phyloP scores from a whole-genome alignment of 2,113 vertebrate species.

The Coptodon rendalli region DNA sequence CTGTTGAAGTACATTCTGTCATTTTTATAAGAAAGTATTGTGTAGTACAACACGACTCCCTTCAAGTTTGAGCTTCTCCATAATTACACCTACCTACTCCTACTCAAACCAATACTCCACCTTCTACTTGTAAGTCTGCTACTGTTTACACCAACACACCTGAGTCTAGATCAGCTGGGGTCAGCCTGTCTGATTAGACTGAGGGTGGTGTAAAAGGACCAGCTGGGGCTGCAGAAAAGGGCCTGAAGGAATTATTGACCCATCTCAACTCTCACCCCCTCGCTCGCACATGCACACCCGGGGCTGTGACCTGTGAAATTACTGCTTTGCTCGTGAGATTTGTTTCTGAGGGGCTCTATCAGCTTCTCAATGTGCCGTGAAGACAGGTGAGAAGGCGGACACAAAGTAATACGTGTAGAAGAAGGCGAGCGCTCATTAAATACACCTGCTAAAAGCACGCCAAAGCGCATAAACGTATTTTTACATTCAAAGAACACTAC shows the following conservation, averaged over 20 bases:
- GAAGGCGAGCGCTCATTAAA: not conserved
- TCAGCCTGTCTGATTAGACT: slow-evolving; percentile 58
- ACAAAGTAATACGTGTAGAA: not conserved
- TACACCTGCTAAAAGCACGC: not conserved
- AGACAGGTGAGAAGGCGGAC: slow-evolving; percentile 43
- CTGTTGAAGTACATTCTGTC: not conserved
- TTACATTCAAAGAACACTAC: not conserved
- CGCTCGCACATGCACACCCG: slow-evolving; percentile 20
- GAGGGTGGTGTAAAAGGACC: slow-evolving; percentile 55
- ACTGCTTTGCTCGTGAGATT: slow-evolving; percentile 57
- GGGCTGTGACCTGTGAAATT: slow-evolving; percentile 73
- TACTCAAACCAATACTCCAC: not conserved
- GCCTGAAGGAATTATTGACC: slow-evolving; percentile 70
- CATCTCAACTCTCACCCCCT: slow-evolving; percentile 57
- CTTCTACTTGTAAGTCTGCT: not conserved
- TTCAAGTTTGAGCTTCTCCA: not conserved
- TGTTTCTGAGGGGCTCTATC: slow-evolving; percentile 65
- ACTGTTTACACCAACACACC: slow-evolving; percentile 34
- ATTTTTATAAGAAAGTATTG: not conserved
- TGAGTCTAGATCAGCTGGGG: slow-evolving; percentile 55
- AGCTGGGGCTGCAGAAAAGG: slow-evolving; percentile 58
- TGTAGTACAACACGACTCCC: not conserved
- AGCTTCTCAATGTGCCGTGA: slow-evolving; percentile 63
- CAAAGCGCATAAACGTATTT: not conserved
- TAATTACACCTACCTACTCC: not conserved